These are phyloP conservation scores for Nannoperca australis DNA, from an alignment of 2,797 vertebrate genomes.

Conservation along the genomic window DNA sequence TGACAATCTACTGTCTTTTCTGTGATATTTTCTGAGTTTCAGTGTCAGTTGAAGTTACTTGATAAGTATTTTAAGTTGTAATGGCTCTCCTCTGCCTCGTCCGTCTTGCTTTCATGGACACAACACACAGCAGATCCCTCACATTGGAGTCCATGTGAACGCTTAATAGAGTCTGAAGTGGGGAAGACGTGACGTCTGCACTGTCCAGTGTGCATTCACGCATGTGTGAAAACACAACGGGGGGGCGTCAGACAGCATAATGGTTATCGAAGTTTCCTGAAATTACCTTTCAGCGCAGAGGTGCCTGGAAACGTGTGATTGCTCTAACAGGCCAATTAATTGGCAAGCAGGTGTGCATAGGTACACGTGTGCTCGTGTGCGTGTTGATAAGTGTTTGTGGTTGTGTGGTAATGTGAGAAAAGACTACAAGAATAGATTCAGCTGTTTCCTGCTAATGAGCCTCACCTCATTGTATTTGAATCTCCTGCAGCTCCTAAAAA, in stretches of 20 bases:
- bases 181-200: constrained; percentile 13
- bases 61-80: neutral
- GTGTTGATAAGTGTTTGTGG: neutral
- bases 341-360: neutral
- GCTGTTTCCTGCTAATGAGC: constrained; percentile 23
- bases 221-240: neutral
- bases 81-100: neutral
- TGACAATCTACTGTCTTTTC: neutral
- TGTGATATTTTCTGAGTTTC: no score
- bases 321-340: constrained; percentile 9
- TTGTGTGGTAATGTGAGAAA: constrained; percentile 20
- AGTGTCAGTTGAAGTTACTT: neutral
- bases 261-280: constrained; percentile 19
- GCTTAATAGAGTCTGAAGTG: constrained; percentile 10
- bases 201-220: constrained; percentile 8
- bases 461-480: constrained; percentile 11
- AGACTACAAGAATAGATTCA: constrained; percentile 18
- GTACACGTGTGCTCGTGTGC: neutral
- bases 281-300: neutral
- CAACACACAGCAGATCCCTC: constrained; percentile 15
- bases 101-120: constrained; percentile 1
- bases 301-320: neutral
- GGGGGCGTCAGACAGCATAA: neutral
- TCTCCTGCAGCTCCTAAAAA: neutral
- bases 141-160: constrained; percentile 35